Evolutionary conservation across 2,797 vertebrate genomes (phyloP).

Genomic region (Protosalanx chinensis): DNA sequence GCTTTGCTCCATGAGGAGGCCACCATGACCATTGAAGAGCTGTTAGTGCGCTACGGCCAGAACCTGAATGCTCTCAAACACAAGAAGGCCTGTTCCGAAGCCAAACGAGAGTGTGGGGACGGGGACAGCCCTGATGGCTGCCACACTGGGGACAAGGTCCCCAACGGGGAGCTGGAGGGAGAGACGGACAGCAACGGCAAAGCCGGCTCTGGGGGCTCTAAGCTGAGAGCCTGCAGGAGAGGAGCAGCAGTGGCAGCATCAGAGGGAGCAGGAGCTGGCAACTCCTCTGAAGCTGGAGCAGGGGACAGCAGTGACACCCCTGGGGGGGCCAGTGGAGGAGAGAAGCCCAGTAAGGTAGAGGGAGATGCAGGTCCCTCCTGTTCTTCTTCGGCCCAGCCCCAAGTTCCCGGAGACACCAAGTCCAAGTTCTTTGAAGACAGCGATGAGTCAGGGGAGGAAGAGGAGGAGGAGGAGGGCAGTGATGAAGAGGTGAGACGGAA

Average conservation of each 20-base stretch:
- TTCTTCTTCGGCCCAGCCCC: conserved; percentile 83
- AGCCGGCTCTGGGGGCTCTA: conserved; percentile 63
- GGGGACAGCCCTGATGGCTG: conserved; percentile 62
- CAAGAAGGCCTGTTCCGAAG: conserved; percentile 69
- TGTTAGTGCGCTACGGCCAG: conserved; percentile 93
- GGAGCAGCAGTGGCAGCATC: conserved; percentile 32
- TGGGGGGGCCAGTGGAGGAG: conserved; percentile 69
- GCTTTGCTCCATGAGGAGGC: conserved; percentile 95
- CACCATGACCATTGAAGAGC: conserved; percentile 98
- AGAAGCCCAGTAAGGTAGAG: conserved; percentile 74
- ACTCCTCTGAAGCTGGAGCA: conserved; percentile 29
- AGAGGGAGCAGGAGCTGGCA: conserved; percentile 38
- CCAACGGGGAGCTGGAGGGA: conserved; percentile 81
- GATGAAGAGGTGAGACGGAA: conserved; percentile 71
- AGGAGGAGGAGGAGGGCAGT: conserved; percentile 80
- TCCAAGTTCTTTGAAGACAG: conserved; percentile 99
- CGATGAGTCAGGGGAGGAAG: conserved; percentile 91
- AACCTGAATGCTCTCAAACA: conserved; percentile 84
- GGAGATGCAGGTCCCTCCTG: conserved; percentile 94
- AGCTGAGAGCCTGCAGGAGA: conserved; percentile 71
- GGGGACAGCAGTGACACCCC: conserved; percentile 46
- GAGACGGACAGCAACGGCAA: conserved; percentile 78
- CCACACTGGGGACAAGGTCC: conserved; percentile 56
- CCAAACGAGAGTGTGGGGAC: conserved; percentile 65
- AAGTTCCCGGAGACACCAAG: conserved; percentile 79